Conservation (phyloP, 2,888 invertebrate genomes). For the Zaprionus obscuricornis region DNA sequence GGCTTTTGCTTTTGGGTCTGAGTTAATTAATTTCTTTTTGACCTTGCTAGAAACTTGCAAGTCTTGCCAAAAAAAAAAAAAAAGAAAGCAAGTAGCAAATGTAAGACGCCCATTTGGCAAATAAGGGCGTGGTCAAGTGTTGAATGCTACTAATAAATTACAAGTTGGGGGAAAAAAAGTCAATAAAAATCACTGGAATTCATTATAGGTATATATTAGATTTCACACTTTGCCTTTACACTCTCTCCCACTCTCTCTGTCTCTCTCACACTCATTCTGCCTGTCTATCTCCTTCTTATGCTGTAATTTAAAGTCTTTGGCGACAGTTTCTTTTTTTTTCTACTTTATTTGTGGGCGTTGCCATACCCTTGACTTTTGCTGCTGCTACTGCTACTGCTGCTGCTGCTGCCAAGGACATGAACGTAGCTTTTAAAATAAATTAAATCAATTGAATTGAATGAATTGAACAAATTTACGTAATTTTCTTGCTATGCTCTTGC, state of each 20-base stretch:
- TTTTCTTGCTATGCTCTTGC: conserved; percentile 40
- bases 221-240: too few relatives aligned
- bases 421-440: conserved; percentile 33
- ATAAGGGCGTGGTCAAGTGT: conserved; percentile 44
- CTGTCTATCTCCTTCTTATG: too few relatives aligned
- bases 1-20: conserved; percentile 41
- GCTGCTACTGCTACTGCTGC: too few relatives aligned
- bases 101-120: conserved; percentile 32
- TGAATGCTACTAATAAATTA: conserved; percentile 67
- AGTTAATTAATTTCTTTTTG: conserved; percentile 68
- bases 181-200: conserved; percentile 75
- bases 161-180: conserved; percentile 61
- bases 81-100: conserved; percentile 2
- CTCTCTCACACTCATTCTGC: conserved; percentile 26
- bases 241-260: conserved; percentile 26
- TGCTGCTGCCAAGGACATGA: conserved; percentile 55
- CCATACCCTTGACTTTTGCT: conserved; percentile 64
- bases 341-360: conserved; percentile 22
- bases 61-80: conserved; percentile 43
- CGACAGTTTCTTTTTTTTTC: conserved; percentile 32
- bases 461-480: conserved; percentile 66
- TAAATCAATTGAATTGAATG: conserved; percentile 57
- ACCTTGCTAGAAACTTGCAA: conserved; percentile 51
- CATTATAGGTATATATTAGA: conserved; percentile 60
- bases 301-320: conserved; percentile 62